Evolutionary conservation across 2,113 vertebrate species (phyloP).

Genomic region (Coptodon rendalli): DNA sequence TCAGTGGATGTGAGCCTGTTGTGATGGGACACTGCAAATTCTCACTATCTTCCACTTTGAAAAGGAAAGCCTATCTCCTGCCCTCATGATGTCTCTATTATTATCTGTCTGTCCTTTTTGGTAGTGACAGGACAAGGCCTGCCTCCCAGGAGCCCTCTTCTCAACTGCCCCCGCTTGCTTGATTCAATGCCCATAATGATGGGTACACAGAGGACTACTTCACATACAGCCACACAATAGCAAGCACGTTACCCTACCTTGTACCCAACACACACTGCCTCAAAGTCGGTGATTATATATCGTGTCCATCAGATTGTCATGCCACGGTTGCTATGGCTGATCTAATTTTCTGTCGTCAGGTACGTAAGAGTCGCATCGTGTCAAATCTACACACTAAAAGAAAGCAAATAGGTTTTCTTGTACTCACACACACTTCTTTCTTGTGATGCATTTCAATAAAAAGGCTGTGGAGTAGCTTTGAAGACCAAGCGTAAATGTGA

Average conservation of each 20-base stretch:
- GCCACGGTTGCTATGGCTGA: neutral
- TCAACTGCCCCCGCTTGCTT: conserved; percentile 31
- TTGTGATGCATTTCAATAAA: conserved; percentile 11
- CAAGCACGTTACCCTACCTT: conserved; percentile 8
- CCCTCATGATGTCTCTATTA: conserved; percentile 66
- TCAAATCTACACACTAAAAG: conserved; percentile 5
- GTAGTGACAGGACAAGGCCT: conserved; percentile 53
- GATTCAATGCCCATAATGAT: conserved; percentile 64
- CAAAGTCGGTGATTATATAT: conserved; percentile 19
- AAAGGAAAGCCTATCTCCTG: conserved; percentile 53
- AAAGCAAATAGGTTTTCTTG: neutral
- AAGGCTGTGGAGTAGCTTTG: conserved; percentile 7
- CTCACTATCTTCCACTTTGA: conserved; percentile 36
- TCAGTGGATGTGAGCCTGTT: conserved; percentile 41
- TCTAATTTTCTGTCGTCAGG: neutral
- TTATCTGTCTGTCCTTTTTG: conserved; percentile 47
- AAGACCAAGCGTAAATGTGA: conserved; percentile 15
- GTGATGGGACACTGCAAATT: conserved; percentile 37
- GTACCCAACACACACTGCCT: neutral
- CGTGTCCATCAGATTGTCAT: conserved; percentile 17
- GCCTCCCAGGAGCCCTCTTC: conserved; percentile 43
- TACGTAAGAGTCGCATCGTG: conserved; percentile 3
- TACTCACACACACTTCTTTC: neutral
- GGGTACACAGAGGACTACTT: conserved; percentile 47
- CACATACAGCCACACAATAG: conserved; percentile 42